phyloP scores from a whole-genome alignment of 2,888 invertebrate species.

The Mystacides longicornis region DNA sequence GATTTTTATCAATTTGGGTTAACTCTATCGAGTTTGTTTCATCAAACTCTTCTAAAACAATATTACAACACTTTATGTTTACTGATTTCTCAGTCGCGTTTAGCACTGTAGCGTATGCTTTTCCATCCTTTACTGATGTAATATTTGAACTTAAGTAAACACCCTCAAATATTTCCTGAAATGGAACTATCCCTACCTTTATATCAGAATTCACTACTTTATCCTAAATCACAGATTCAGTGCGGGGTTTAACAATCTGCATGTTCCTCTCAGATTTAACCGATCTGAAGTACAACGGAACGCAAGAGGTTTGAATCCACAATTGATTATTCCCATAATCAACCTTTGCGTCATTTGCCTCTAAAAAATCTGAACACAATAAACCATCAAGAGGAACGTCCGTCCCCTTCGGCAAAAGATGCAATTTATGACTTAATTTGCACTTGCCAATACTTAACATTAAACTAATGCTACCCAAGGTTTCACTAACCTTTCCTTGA shows the following conservation, averaged over 20 bases:
- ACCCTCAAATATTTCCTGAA: neutral
- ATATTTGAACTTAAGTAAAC: neutral
- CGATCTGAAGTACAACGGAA: neutral
- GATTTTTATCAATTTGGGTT: neutral
- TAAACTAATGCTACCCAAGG: neutral
- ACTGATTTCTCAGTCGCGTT: neutral
- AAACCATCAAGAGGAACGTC: neutral
- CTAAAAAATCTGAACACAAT: neutral
- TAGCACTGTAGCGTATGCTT: neutral
- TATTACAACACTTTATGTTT: neutral
- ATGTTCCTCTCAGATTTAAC: neutral
- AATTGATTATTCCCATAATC: slow-evolving; percentile 1
- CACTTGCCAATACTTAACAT: neutral
- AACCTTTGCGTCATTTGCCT: neutral
- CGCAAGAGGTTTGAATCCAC: neutral
- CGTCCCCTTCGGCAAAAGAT: neutral
- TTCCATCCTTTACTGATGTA: neutral
- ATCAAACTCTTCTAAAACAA: neutral
- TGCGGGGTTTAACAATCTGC: neutral
- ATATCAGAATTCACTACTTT: neutral
- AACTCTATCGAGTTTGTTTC: neutral
- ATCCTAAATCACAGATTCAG: neutral
- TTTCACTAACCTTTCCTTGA: neutral
- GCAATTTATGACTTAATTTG: neutral
- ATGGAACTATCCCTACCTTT: neutral